A percentile compares a stretch with the other conserved stretches of the same genome.
phyloP scores from a whole-genome alignment of 2,888 invertebrate species.

The Baronia brevicornis region DNA sequence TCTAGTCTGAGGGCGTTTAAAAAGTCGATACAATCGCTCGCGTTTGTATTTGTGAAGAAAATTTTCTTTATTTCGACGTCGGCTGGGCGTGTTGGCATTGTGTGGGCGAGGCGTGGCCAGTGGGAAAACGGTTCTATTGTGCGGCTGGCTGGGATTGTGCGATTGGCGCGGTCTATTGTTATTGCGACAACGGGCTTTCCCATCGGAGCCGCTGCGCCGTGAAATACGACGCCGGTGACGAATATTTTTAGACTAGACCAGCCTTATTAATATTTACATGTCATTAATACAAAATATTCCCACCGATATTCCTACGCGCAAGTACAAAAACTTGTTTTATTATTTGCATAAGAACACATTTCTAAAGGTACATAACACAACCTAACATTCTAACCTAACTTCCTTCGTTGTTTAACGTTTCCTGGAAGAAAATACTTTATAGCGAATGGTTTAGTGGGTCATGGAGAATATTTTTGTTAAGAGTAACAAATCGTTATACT shows the following conservation, averaged over 20 bases:
- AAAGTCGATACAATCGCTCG: slow-evolving; percentile 73
- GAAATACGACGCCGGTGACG: slow-evolving; percentile 25
- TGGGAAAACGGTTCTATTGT: slow-evolving; percentile 65
- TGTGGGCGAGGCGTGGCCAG: slow-evolving; percentile 61
- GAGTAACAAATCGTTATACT: no score
- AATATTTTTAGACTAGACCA: slow-evolving; percentile 28
- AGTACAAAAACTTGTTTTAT: no score
- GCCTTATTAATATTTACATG: slow-evolving; percentile 27
- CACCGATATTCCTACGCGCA: not conserved
- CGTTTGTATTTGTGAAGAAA: slow-evolving; percentile 65
- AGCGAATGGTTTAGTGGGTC: no score
- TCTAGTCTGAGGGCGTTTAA: slow-evolving; percentile 69
- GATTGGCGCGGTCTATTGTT: slow-evolving; percentile 64
- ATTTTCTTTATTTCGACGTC: slow-evolving; percentile 61
- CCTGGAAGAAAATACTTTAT: no score
- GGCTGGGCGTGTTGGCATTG: slow-evolving; percentile 66
- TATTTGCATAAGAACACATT: no score
- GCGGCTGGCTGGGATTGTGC: slow-evolving; percentile 45
- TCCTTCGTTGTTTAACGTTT: no score
- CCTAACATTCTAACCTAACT: no score
- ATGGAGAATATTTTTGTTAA: no score
- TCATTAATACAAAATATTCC: slow-evolving; percentile 18
- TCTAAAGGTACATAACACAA: no score
- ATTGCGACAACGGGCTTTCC: slow-evolving; percentile 33
- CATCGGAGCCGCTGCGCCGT: slow-evolving; percentile 34